Evolutionary conservation across 2,888 invertebrate species (phyloP), one percentile per base, ranked within the genome.

Genomic region (Chromoteleia sp.): DNA sequence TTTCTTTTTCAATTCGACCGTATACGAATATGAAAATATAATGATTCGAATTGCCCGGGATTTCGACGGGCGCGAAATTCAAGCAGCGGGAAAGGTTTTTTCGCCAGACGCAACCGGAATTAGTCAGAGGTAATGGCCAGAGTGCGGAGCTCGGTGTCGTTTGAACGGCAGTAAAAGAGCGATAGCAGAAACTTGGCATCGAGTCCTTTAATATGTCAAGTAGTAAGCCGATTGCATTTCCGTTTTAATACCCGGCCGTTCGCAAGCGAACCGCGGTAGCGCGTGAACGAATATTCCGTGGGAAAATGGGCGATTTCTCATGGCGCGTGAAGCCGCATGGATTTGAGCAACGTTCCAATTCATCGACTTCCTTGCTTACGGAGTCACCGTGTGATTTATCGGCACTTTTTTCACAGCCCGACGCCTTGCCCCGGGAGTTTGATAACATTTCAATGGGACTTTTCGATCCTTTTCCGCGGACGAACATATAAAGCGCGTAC

Each of bases 291-390:
- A 80, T 80, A 81, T 77, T 82, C 80, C 84, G 84, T 84, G 84
- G 82, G 84, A 84, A 84, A 84, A 82, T 76, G 76, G 59, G 59
- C 48, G 81, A 83, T 78, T 82, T 83, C 83, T 82, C 83, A 80
- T 82, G 80, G 82, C 81, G 78, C 81, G 73, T 68, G 75, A 82
- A 82, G 65, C 78, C 75, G 78, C 75, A 73, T 73, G 68, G 83
- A 83, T 81, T 81, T 81, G 36, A 79, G 83, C 81, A 83, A 82
- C 80, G 84, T 83, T 83, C 84, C 84, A 84, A 82, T 84, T 83
- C 84, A 84, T 81, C 83, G 82, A 79, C 80, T 81, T 81, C 84
- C 82, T 83, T 82, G 68, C 80, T 81, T 70, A 77, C 76, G 74
- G 50, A 82, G 82, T 77, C 82, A 71, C 79, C 77, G 82, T 82